Conservation (phyloP, 2,113 vertebrate species). For the Hymenochirus boettgeri region DNA sequence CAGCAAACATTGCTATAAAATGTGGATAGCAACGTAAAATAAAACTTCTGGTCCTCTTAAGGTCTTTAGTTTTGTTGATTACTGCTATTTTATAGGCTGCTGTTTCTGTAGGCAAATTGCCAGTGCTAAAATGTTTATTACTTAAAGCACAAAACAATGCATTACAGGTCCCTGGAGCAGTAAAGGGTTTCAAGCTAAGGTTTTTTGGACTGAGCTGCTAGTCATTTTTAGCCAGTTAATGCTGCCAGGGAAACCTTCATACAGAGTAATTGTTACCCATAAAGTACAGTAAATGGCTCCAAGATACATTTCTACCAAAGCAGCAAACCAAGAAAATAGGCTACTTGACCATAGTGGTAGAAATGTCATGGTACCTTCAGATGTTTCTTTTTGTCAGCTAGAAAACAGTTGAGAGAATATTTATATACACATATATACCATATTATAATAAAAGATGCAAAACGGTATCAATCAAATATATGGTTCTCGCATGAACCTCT, state of each 20-base stretch:
- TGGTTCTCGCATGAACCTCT: slow-evolving; percentile 21
- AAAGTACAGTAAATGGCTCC: slow-evolving; percentile 34
- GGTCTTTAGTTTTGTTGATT: slow-evolving; percentile 15
- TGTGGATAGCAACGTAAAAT: neutral
- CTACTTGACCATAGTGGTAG: slow-evolving; percentile 26
- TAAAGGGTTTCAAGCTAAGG: slow-evolving; percentile 1
- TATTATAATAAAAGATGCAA: neutral
- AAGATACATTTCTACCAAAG: slow-evolving; percentile 19
- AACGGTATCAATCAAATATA: slow-evolving; percentile 1
- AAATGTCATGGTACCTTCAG: slow-evolving; percentile 13
- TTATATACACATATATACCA: too few relatives aligned
- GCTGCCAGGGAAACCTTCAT: slow-evolving; percentile 34
- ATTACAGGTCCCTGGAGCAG: slow-evolving; percentile 21
- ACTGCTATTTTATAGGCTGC: slow-evolving; percentile 20
- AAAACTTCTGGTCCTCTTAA: slow-evolving; percentile 1
- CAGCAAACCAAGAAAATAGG: slow-evolving; percentile 35
- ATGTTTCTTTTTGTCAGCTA: slow-evolving; percentile 2
- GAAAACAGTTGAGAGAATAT: slow-evolving; percentile 29
- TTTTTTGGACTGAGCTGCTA: slow-evolving; percentile 10
- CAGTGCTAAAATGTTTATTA: slow-evolving; percentile 26
- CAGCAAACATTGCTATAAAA: neutral
- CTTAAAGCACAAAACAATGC: slow-evolving; percentile 7
- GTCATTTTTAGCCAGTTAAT: slow-evolving; percentile 32
- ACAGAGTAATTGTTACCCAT: slow-evolving; percentile 31
- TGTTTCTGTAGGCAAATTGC: slow-evolving; percentile 26